phyloP scores from a whole-genome alignment of 1,140 invertebrate genomes.

The Ips typographus region DNA sequence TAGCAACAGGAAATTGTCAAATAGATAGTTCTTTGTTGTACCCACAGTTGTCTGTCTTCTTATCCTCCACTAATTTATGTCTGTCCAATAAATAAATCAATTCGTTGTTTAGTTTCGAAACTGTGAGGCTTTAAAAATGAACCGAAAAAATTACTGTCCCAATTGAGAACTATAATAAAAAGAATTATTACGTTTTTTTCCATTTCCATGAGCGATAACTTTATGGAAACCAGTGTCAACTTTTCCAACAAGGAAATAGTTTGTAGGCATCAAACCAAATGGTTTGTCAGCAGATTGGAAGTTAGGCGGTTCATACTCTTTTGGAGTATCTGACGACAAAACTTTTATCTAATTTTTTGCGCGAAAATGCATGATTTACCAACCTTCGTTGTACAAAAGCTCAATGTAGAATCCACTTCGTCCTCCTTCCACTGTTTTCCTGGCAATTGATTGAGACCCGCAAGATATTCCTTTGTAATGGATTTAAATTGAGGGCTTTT shows the following conservation, averaged over 20 bases:
- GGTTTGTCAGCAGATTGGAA: constrained; percentile 7
- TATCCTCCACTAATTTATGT: too few species aligned
- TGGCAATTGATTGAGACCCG: constrained; percentile 12
- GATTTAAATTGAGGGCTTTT: background rate
- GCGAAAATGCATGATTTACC: too few species aligned
- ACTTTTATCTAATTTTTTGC: background rate
- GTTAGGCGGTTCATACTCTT: constrained; percentile 18
- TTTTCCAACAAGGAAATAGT: background rate
- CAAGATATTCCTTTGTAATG: constrained; percentile 8
- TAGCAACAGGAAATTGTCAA: too few species aligned
- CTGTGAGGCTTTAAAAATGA: background rate
- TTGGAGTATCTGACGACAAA: constrained; percentile 1
- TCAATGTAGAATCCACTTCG: constrained; percentile 14
- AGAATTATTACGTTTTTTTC: constrained; percentile 13
- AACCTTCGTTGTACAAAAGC: constrained; percentile 24
- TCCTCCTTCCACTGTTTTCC: constrained; percentile 11
- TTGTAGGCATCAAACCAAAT: background rate
- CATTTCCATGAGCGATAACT: constrained; percentile 4
- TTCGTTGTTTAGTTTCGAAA: background rate
- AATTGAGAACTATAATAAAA: background rate
- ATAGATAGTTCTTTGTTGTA: too few species aligned
- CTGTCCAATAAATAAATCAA: too few species aligned
- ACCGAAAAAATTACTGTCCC: background rate
- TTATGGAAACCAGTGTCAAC: constrained; percentile 25
- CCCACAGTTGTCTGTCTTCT: too few species aligned